These are phyloP conservation scores for Aeoliscus strigatus DNA, from an alignment of 2,797 vertebrate species.

Conservation along the genomic window DNA sequence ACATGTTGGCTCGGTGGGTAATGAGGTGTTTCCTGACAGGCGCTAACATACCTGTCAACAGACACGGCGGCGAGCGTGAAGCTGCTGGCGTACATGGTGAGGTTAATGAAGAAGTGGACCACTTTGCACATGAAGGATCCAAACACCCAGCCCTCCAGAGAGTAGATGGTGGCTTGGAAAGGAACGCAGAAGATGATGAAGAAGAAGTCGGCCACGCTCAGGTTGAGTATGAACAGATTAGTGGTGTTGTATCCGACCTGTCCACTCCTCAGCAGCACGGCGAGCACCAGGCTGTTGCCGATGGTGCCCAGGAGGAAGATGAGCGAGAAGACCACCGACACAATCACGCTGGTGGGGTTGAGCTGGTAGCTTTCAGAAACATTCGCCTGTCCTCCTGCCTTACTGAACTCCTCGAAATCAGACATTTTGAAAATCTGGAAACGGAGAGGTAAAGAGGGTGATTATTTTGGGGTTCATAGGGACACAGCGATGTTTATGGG, in stretches of 20 bases:
- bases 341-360: constrained; percentile 80
- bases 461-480: no score
- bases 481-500: no score
- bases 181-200: constrained; percentile 91
- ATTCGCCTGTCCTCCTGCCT: constrained; percentile 69
- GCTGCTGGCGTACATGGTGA: constrained; percentile 91
- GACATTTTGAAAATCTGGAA: constrained; percentile 69
- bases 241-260: constrained; percentile 86
- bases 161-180: constrained; percentile 91
- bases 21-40: no score
- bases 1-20: no score
- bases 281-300: constrained; percentile 85
- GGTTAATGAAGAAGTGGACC: constrained; percentile 89
- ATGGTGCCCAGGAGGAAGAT: constrained; percentile 86
- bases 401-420: constrained; percentile 77
- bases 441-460: neutral
- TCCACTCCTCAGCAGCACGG: constrained; percentile 80
- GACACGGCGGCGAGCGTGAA: constrained; percentile 86
- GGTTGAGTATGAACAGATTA: constrained; percentile 89
- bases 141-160: constrained; percentile 86
- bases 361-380: constrained; percentile 77
- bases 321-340: constrained; percentile 86
- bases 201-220: constrained; percentile 88
- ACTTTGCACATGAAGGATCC: constrained; percentile 89
- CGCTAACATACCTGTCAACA: constrained; percentile 79